Percentiles rank a stretch among this genome's conserved stretches.
Evolutionary conservation across 2,797 vertebrate genomes (phyloP).

Genomic region (Manis pentadactyla): DNA sequence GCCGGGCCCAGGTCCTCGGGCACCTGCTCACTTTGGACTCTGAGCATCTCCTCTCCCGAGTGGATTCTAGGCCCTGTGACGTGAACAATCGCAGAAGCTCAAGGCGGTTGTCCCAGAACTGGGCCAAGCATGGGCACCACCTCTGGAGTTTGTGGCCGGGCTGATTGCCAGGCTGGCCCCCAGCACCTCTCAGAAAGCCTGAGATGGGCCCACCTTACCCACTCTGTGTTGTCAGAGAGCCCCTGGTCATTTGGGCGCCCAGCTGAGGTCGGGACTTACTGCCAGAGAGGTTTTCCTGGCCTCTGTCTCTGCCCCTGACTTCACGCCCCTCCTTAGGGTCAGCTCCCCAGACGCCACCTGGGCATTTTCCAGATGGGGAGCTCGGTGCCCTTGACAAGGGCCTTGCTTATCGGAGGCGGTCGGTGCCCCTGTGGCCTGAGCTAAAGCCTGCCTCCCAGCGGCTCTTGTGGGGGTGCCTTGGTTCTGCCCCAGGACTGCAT

Average conservation of each 20-base stretch:
- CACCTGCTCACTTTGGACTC: not conserved
- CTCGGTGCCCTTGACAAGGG: not conserved
- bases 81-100: not conserved
- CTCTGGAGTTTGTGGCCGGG: not conserved
- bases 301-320: not conserved
- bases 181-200: too few relatives aligned
- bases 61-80: not conserved
- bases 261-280: not conserved
- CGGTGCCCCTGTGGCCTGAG: not conserved
- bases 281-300: not conserved
- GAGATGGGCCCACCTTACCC: rapidly evolving
- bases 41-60: not conserved
- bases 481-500: not conserved
- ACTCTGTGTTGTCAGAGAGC: not conserved
- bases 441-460: not conserved
- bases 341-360: not conserved
- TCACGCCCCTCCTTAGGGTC: not conserved
- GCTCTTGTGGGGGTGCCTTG: not conserved
- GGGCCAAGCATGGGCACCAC: not conserved
- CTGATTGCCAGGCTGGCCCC: not conserved
- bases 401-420: not conserved
- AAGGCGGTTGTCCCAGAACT: not conserved
- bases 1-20: rapidly evolving
- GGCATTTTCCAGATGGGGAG: not conserved
- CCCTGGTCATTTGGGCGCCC: not conserved